Evolutionary conservation across 35 echinoderm and acorn worm species (phyloP), one percentile per base, ranked within the genome.

Genomic region (Apostichopus japonicus): DNA sequence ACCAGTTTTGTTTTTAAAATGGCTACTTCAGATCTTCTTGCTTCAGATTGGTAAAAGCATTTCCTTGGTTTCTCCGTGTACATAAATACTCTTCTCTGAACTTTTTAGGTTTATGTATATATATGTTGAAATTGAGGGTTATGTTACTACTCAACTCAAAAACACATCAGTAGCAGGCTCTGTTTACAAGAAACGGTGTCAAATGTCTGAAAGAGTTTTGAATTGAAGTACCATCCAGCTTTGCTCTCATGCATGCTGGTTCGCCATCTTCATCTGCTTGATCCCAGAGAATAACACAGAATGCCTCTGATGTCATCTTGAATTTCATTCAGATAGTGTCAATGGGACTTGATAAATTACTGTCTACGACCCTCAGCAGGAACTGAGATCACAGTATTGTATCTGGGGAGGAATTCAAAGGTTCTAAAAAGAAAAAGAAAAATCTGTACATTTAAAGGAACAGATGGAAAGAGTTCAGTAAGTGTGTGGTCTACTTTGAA

Each of bases 291-390:
- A 75, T 19, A 75, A 19, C 71, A 75, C n/a, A 19, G 71, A 75
- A 75, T 23, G 21, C 71, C 71, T 75, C 71, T 75, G 71, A 21
- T 75, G 71, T 75, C 71, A 75, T 19, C n/a, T 75, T n/a, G 17
- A 75, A 75, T 75, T 75, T 15, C 71, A 75, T 75, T 75, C 17
- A n/a, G n/a, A 75, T 75, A 75, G 71, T 75, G 71, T 75, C 71
- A 75, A 75, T 75, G 71, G 71, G 71, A 75, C 71, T 75, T 75
- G 71, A 75, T 75, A 75, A 75, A 75, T 75, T 75, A 75, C 71
- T 75, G 71, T 75, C 71, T 75, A 75, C 17, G 15, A 19, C 22
- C 71, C 71, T 75, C 14, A 75, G 17, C 71, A 75, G 71, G 71
- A 75, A 75, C 71, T 75, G 17, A 23, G 21, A 75, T 75, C 71